Percentiles rank a stretch among this genome's conserved stretches.
Evolutionary conservation across 2,113 vertebrate species (phyloP).

Genomic region (Thamnaconus septentrionalis): DNA sequence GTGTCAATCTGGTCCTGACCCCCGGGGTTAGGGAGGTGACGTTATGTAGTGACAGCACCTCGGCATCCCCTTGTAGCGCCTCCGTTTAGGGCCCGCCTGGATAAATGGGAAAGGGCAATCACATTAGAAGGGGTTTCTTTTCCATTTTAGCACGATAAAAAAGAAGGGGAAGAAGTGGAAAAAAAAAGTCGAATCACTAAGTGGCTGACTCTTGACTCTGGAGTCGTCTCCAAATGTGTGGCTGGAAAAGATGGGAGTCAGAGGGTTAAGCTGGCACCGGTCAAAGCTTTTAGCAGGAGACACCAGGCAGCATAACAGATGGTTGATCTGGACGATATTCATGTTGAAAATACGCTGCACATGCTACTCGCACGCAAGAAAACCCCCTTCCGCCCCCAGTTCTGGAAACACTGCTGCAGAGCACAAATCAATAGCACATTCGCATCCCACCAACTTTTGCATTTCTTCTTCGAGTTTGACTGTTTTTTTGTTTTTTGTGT

Average conservation of each 20-base stretch:
- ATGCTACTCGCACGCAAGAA: not conserved
- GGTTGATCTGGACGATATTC: not conserved
- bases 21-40: constrained; percentile 76
- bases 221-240: constrained; percentile 54
- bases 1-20: constrained; percentile 85
- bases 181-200: constrained; percentile 60
- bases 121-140: constrained; percentile 69
- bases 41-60: constrained; percentile 78
- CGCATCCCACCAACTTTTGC: not conserved
- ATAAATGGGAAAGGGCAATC: constrained; percentile 78
- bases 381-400: not conserved
- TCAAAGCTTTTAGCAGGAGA: not conserved
- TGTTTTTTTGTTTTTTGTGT: not conserved
- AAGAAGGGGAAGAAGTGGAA: not conserved
- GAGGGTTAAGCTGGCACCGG: constrained; percentile 50
- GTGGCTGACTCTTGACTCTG: constrained; percentile 60
- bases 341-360: not conserved
- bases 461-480: no score
- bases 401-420: not conserved
- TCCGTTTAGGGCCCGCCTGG: constrained; percentile 62
- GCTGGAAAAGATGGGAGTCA: constrained; percentile 52
- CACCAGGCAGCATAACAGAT: not conserved
- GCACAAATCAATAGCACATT: not conserved
- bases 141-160: constrained; percentile 41
- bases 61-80: constrained; percentile 67